A percentile compares a stretch with the other conserved stretches of the same genome.
These are phyloP conservation scores for Todus mexicanus DNA, from an alignment of 2,797 vertebrate species.

Conservation along the genomic window DNA sequence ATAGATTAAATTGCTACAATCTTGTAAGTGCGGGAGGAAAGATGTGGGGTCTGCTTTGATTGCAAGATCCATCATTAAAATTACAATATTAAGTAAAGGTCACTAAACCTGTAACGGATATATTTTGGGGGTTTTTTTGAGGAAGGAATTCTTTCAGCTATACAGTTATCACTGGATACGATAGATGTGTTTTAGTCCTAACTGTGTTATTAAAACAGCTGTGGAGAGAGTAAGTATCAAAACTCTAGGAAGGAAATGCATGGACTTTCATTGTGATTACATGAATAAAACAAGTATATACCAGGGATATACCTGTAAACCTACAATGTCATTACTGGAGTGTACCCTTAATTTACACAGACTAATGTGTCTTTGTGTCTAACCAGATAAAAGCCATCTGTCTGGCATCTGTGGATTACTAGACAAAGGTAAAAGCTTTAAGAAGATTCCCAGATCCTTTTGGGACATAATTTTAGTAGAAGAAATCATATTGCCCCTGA, in stretches of 20 bases:
- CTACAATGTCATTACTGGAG: neutral
- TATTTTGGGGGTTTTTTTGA: neutral
- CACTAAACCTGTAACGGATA: neutral
- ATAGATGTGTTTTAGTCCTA: neutral
- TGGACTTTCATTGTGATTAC: neutral
- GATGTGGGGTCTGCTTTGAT: neutral
- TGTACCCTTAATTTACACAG: neutral
- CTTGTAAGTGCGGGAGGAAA: neutral
- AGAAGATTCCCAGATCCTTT: conserved; percentile 7
- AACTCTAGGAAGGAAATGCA: neutral
- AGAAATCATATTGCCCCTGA: neutral
- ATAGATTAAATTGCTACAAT: neutral
- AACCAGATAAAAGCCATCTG: conserved; percentile 1
- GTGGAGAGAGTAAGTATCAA: neutral
- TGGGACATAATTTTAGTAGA: neutral
- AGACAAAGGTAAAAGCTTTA: conserved; percentile 31
- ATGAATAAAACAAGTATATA: neutral
- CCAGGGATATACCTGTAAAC: neutral
- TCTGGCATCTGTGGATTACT: conserved; percentile 38
- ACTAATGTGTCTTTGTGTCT: neutral
- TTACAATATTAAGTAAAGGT: neutral
- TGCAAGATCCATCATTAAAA: neutral
- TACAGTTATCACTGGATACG: neutral
- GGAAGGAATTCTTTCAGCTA: neutral
- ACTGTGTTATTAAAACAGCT: neutral